These are phyloP conservation scores for Tragelaphus buxtoni DNA, from an alignment of 2,113 vertebrate species.

Conservation along the genomic window DNA sequence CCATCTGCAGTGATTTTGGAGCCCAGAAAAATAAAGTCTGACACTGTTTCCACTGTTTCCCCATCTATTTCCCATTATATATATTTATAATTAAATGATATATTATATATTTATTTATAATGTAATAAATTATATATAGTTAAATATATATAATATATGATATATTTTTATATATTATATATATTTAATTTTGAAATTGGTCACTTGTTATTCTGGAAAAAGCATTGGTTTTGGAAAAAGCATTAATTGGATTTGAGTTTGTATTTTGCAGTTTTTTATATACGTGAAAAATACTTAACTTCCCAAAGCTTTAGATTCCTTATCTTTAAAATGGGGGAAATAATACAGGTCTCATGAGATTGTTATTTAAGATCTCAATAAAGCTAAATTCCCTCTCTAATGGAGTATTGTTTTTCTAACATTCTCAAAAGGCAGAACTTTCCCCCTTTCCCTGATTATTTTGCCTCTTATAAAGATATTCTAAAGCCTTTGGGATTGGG, in stretches of 20 bases:
- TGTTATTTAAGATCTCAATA: background rate
- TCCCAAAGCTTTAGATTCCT: background rate
- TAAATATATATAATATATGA: background rate
- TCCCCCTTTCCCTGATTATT: background rate
- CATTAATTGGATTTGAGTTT: background rate
- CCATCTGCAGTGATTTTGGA: no score
- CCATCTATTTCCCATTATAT: no score
- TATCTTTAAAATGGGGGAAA: conserved; percentile 28
- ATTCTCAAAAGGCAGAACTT: background rate
- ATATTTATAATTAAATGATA: no score
- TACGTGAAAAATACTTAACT: background rate
- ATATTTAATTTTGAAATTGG: background rate
- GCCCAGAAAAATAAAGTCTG: no score
- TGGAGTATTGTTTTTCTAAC: background rate
- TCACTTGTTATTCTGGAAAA: background rate
- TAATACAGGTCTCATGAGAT: background rate
- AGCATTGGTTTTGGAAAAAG: background rate
- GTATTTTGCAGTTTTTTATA: background rate
- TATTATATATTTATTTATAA: no score
- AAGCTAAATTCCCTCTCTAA: background rate
- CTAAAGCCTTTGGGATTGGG: background rate
- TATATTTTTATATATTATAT: background rate
- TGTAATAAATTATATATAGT: no score
- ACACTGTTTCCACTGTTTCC: no score
- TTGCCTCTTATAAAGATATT: background rate